Percentiles rank a stretch among this genome's conserved stretches.
Evolutionary conservation across 2,888 invertebrate species (phyloP).

Genomic region (Xestia sexstrigata): DNA sequence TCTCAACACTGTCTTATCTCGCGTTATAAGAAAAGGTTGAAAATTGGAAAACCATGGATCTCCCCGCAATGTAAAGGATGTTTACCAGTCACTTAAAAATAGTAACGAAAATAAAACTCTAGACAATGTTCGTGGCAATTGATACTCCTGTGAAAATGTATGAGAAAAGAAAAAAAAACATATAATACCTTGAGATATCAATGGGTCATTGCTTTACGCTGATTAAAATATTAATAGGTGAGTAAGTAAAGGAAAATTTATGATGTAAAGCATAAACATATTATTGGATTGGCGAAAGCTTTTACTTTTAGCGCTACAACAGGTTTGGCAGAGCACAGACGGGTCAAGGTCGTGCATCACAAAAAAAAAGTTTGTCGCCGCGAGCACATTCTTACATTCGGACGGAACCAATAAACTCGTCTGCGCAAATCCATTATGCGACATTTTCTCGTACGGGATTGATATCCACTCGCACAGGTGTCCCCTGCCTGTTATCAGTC

Average conservation of each 20-base stretch:
- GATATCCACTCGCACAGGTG: slow-evolving; percentile 74
- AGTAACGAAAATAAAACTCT: background rate
- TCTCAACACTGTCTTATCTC: background rate
- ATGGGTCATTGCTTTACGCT: background rate
- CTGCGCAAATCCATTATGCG: slow-evolving; percentile 72
- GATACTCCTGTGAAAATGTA: background rate
- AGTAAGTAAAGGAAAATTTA: slow-evolving; percentile 42
- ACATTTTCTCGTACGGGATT: slow-evolving; percentile 64
- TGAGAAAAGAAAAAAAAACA: background rate
- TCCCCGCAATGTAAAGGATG: too few species aligned
- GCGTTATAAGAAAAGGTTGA: background rate
- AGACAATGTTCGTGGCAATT: background rate
- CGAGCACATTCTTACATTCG: slow-evolving; percentile 78
- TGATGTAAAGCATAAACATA: slow-evolving; percentile 43
- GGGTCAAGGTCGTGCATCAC: slow-evolving; percentile 84
- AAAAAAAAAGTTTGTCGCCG: slow-evolving; percentile 83
- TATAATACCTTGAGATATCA: background rate
- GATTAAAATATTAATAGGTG: slow-evolving; percentile 11
- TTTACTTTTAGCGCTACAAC: slow-evolving; percentile 85
- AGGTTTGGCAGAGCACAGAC: slow-evolving; percentile 81
- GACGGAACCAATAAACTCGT: slow-evolving; percentile 80
- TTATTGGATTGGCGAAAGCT: slow-evolving; percentile 82
- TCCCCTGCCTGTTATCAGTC: slow-evolving; percentile 67
- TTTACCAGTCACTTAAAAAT: background rate
- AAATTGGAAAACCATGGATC: background rate